Percentiles rank a stretch among this genome's conserved stretches.
phyloP scores from a whole-genome alignment of 2,797 vertebrate genomes.

The Ptychadena robeensis region DNA sequence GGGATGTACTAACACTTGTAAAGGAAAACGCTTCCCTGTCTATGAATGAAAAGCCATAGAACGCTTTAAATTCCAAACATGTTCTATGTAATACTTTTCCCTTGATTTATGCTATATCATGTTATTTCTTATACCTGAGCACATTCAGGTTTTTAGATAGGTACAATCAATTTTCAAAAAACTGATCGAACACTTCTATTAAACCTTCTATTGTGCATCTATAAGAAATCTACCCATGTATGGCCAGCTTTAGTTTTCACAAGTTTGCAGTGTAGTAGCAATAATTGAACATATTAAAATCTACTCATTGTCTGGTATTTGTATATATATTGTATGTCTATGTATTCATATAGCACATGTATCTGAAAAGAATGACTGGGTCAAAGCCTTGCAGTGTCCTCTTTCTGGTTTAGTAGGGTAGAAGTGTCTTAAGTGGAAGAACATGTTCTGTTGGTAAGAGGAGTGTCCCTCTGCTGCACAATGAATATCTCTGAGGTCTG shows the following conservation, averaged over 20 bases:
- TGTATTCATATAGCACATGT: background rate
- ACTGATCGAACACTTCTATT: too few species aligned
- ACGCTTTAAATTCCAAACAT: too few species aligned
- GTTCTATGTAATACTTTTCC: background rate
- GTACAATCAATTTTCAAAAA: too few species aligned
- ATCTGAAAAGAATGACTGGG: background rate
- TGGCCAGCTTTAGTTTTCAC: too few species aligned
- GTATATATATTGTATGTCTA: background rate
- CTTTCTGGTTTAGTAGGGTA: background rate
- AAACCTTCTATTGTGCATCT: too few species aligned
- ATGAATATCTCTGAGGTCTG: background rate
- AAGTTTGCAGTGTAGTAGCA: too few species aligned
- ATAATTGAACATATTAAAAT: background rate
- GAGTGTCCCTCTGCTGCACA: background rate
- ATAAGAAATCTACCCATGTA: too few species aligned
- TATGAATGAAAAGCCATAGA: too few species aligned
- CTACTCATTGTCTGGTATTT: background rate
- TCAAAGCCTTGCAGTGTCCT: background rate
- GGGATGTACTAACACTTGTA: background rate
- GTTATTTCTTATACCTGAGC: too few species aligned
- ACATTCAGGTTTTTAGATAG: too few species aligned
- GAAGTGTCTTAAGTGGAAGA: slow-evolving; percentile 6
- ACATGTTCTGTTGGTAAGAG: background rate
- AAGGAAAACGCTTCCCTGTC: background rate
- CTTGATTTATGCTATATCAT: too few species aligned